Base-by-base conservation (phyloP, 2,888 invertebrate species). In the Hydropsyche betteni region DNA sequence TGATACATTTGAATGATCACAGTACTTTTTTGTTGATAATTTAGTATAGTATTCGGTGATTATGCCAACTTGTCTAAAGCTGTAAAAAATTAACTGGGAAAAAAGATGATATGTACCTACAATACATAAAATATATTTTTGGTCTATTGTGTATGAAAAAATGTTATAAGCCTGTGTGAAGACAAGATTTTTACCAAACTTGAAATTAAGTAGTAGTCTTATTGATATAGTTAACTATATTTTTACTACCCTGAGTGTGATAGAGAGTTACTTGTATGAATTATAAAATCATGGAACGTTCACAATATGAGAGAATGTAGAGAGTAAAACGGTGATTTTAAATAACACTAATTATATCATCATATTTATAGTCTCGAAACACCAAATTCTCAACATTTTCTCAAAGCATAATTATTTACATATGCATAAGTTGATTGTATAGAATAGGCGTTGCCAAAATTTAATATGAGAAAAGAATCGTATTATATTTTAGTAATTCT, bases 151-250 rank as follows among this genome's bases (percentile, higher is more conserved):
- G 75, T 75, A 71, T 68, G 71, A 68, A 76, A n/a, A 70, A 74
- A 74, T 64, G 68, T 75, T 74, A 69, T 55, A 71, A 74, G n/a
- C 38, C 44, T 14, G 50, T 55, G 61, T 74, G 70, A 74, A 71
- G 74, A 76, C 71, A 68, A 76, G 76, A 76, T 76, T 76, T 76
- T 77, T 77, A 77, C 77, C 77, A 77, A 77, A 77, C 70, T 77
- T 75, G 72, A 72, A 77, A 76, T 70, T 74, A 77, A 75, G 72
- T 75, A 75, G 74, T 77, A 77, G 77, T 75, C 72, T 69, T 77
- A 77, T 52, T 71, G 34, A 75, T 75, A 77, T 77, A 77, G 77
- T 71, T 77, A 75, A 75, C 74, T 77, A 74, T 77, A 77, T 77
- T 77, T 77, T 77, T 74, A 64, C 74, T 70, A 74, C 74, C 76